phyloP scores from a whole-genome alignment of 1,140 invertebrate genomes.

The Tetraneura akinire region DNA sequence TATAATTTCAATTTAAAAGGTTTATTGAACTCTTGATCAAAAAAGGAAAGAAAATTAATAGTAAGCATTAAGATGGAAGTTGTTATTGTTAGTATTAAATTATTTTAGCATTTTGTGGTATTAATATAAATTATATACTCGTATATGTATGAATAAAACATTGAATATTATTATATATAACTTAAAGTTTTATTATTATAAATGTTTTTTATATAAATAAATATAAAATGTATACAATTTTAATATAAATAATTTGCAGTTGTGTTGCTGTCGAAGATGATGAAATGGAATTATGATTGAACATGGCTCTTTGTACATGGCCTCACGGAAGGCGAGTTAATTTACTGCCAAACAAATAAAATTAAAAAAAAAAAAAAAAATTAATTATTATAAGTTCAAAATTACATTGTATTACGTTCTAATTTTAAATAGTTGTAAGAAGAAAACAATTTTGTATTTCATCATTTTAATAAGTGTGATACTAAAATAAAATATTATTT shows the following conservation, averaged over 20 bases:
- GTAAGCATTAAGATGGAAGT: too few species aligned
- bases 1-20: too few species aligned
- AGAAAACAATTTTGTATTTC: slow-evolving; percentile 14
- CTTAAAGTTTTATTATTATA: too few species aligned
- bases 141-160: too few species aligned
- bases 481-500: slow-evolving; percentile 3
- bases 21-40: too few species aligned
- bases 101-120: too few species aligned
- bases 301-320: background rate
- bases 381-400: slow-evolving; percentile 19
- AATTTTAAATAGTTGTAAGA: slow-evolving; percentile 49
- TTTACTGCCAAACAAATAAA: slow-evolving; percentile 44
- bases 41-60: too few species aligned
- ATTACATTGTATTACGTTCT: background rate
- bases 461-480: slow-evolving; percentile 14
- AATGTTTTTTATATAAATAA: slow-evolving; percentile 20
- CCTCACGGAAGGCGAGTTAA: slow-evolving; percentile 43
- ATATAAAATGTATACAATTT: slow-evolving; percentile 12
- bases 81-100: too few species aligned
- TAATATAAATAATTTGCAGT: slow-evolving; percentile 4
- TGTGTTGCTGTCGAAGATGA: slow-evolving; percentile 3
- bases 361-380: slow-evolving; percentile 27
- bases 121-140: too few species aligned
- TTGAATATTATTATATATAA: too few species aligned
- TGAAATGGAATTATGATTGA: slow-evolving; percentile 29